Conservation (phyloP, 2,113 vertebrate species). For the Saguinus midas region DNA sequence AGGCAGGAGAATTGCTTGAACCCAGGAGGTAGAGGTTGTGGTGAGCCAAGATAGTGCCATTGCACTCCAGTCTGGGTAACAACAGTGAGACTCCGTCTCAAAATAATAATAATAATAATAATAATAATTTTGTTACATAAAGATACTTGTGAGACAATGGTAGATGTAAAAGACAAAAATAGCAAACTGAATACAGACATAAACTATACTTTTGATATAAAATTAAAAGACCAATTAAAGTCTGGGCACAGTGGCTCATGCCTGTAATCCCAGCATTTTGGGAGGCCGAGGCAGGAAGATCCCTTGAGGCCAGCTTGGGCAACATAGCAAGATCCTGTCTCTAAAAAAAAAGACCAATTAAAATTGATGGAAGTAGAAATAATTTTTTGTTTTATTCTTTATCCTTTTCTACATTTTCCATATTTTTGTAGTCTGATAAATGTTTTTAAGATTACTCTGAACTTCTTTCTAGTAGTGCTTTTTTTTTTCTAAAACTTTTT, state of each 20-base stretch:
- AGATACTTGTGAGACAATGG: constrained; percentile 26
- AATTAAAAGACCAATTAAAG: neutral
- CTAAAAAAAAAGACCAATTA: neutral
- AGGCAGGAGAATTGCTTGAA: too few relatives aligned
- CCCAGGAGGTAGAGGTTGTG: too few relatives aligned
- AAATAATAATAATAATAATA: constrained; percentile 66
- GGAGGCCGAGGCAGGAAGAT: too few relatives aligned
- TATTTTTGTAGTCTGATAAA: neutral
- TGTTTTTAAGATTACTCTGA: constrained; percentile 14
- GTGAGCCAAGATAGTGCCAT: too few relatives aligned
- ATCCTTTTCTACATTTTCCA: constrained; percentile 1
- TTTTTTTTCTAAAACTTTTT: neutral
- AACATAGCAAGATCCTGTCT: neutral
- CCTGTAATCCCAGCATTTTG: too few relatives aligned
- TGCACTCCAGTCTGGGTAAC: too few relatives aligned
- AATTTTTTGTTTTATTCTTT: constrained; percentile 35
- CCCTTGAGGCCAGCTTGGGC: too few relatives aligned
- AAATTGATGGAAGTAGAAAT: neutral
- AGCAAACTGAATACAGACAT: constrained; percentile 16
- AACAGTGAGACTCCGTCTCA: too few relatives aligned
- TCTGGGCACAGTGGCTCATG: too few relatives aligned
- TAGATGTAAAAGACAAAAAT: constrained; percentile 41
- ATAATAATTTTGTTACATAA: constrained; percentile 54
- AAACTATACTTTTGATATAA: neutral
- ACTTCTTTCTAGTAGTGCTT: neutral